phyloP scores from a whole-genome alignment of 2,888 invertebrate genomes.

The Osmoderma eremita region DNA sequence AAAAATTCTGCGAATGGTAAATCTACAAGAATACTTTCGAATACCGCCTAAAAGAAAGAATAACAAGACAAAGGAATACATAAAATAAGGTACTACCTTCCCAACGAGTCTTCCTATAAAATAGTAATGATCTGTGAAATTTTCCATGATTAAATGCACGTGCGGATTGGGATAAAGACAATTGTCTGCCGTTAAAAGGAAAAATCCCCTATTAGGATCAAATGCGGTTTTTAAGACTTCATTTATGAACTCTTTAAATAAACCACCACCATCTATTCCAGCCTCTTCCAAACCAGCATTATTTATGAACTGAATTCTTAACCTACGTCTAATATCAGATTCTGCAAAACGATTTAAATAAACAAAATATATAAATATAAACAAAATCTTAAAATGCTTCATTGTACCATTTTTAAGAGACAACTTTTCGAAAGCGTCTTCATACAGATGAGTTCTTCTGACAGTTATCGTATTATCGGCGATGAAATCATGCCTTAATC shows the following conservation, averaged over 20 bases:
- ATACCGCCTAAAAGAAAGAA: slow-evolving; percentile 75
- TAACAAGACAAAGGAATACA: too few species aligned
- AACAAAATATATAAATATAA: not conserved
- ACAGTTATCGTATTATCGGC: slow-evolving; percentile 71
- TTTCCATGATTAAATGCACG: slow-evolving; percentile 84
- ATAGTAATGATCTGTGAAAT: slow-evolving; percentile 90
- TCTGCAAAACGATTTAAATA: slow-evolving; percentile 72
- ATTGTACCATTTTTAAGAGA: slow-evolving; percentile 84
- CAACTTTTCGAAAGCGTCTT: slow-evolving; percentile 96
- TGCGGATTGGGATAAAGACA: slow-evolving; percentile 96
- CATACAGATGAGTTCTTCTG: slow-evolving; percentile 93
- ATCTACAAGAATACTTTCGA: slow-evolving; percentile 94
- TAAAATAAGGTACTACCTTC: too few species aligned
- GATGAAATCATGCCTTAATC: slow-evolving; percentile 59
- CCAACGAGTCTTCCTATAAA: slow-evolving; percentile 95
- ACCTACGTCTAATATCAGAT: slow-evolving; percentile 84
- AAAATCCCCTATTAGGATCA: slow-evolving; percentile 96
- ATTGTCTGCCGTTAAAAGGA: slow-evolving; percentile 88
- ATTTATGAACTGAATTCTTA: slow-evolving; percentile 91
- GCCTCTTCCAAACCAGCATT: slow-evolving; percentile 92
- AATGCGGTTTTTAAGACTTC: slow-evolving; percentile 95
- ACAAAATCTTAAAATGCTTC: not conserved
- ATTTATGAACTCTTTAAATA: slow-evolving; percentile 94
- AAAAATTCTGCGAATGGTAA: slow-evolving; percentile 97
- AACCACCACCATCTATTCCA: slow-evolving; percentile 97